Conservation (phyloP, 2,797 vertebrate species). For the Tadarida brasiliensis region DNA sequence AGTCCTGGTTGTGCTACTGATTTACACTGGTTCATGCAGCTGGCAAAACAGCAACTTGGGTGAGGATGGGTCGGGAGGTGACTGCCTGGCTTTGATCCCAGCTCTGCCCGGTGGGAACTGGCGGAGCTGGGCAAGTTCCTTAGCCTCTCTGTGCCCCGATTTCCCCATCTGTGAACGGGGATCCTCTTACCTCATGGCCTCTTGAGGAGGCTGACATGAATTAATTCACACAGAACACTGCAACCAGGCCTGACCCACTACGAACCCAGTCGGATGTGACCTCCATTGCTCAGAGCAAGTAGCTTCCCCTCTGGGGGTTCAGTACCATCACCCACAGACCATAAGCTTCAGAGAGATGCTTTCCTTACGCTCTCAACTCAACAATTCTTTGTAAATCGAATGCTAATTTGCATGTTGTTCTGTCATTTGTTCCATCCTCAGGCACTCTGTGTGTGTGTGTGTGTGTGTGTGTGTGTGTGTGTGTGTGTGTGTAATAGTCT, state of each 20-base stretch:
- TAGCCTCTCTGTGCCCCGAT: neutral
- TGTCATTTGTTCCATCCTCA: neutral
- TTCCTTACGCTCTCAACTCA: neutral
- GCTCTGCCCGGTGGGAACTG: neutral
- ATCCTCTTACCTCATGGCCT: neutral
- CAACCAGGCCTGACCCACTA: accelerated
- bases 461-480: neutral
- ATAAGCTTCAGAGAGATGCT: neutral
- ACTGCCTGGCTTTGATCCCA: neutral
- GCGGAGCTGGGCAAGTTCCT: neutral
- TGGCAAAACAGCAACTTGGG: too few species aligned
- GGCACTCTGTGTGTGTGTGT: neutral
- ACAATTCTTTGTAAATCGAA: neutral
- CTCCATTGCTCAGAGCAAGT: neutral
- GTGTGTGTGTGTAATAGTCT: neutral
- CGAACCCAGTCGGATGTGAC: neutral
- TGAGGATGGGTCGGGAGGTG: neutral
- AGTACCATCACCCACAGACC: accelerated
- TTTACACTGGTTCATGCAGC: neutral
- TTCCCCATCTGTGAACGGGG: neutral
- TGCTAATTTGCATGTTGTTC: neutral
- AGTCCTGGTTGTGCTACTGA: neutral
- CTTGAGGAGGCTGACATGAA: neutral
- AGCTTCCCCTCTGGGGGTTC: neutral
- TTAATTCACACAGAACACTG: neutral